phyloP scores from a whole-genome alignment of 1,140 invertebrate species.

The Eriocheir sinensis region DNA sequence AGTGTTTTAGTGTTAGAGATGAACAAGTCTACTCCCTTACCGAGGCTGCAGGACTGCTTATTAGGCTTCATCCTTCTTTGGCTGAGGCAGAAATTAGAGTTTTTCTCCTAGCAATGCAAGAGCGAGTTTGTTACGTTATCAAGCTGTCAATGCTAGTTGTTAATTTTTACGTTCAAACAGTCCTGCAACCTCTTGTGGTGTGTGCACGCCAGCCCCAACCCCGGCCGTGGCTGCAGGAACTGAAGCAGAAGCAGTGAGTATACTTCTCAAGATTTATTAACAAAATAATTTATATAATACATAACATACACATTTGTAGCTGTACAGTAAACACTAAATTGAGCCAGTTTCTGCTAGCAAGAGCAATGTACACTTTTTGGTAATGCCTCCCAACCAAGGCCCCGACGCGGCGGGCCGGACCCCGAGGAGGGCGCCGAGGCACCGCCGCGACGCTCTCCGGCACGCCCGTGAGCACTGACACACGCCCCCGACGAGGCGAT shows the following conservation, averaged over 20 bases:
- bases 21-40: neutral
- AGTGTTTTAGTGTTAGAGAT: too few species aligned
- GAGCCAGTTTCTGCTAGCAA: slow-evolving; percentile 45
- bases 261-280: slow-evolving; percentile 68
- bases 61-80: neutral
- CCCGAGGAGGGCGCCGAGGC: neutral
- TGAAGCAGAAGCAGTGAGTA: neutral
- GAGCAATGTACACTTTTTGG: slow-evolving; percentile 59
- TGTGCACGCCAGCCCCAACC: neutral
- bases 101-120: neutral
- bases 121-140: neutral
- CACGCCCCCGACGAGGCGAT: neutral
- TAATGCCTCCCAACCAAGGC: neutral
- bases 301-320: slow-evolving; percentile 57
- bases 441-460: neutral
- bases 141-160: too few species aligned
- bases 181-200: neutral
- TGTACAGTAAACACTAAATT: slow-evolving; percentile 63
- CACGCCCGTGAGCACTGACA: slow-evolving; percentile 11
- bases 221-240: neutral
- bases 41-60: neutral
- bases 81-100: neutral
- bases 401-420: neutral
- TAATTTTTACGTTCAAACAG: neutral
- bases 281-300: slow-evolving; percentile 69